Evolutionary conservation across 2,888 invertebrate genomes (phyloP), one percentile per base, ranked within the genome.

Genomic region (Notodonta dromedarius): DNA sequence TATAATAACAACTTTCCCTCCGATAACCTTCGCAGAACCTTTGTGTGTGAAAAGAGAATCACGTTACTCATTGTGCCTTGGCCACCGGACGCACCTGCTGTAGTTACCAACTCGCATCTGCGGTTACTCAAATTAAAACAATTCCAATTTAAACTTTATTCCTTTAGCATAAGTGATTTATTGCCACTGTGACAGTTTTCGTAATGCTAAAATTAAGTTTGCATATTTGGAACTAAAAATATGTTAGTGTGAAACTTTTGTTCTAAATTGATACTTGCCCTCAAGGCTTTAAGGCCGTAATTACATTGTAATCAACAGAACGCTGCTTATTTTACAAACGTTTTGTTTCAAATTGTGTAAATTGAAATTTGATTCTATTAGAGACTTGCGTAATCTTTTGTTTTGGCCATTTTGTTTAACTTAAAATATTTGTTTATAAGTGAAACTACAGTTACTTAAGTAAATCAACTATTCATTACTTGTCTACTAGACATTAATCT

Each of bases 321-420:
- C 62, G 50, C 24, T 59, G 60, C 56, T 62, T 58, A 35, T 44
- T 42, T 50, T 59, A 54, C 57, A 50, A 32, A 56, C 35, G 61
- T 52, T 66, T 68, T 67, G 64, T 70, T 66, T 64, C 62, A 59
- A 51, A 62, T 72, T 70, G 67, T 70, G 58, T 72, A 61, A 74
- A 70, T 67, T 67, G 67, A 74, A 72, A 74, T 72, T 61, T 67
- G 72, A 74, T 63, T 58, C 67, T 53, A 60, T 60, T 67, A 67
- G 60, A 63, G 62, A 67, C 62, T 54, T 35, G 48, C 50, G 46
- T n/a, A 52, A 52, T 52, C 32, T 54, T 54, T 54, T 39, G 54
- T 39, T 14, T 32, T 52, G 52, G 52, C 32, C 50, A 50, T 50
- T 50, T 50, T 16, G 52, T 52, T 52, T 9, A 35, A 13, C 35